phyloP scores from a whole-genome alignment of 2,113 vertebrate species.

The Struthio camelus region DNA sequence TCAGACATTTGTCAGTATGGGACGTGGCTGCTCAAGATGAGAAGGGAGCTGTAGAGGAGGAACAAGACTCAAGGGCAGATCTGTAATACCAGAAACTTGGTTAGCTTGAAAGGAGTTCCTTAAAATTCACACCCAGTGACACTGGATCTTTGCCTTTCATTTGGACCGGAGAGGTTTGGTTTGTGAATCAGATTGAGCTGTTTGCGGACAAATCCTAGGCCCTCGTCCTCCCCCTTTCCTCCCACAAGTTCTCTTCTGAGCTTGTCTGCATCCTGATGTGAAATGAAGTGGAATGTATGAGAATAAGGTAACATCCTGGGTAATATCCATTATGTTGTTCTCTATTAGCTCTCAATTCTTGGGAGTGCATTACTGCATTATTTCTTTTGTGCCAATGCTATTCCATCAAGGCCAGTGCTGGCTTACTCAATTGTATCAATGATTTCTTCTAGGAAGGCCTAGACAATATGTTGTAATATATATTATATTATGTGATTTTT shows the following conservation, averaged over 20 bases:
- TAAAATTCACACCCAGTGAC: neutral
- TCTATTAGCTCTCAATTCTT: slow-evolving; percentile 52
- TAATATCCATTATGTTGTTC: slow-evolving; percentile 48
- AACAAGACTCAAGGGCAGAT: neutral
- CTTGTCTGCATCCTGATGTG: slow-evolving; percentile 12
- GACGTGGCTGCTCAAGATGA: neutral
- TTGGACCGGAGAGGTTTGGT: neutral
- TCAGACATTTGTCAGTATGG: neutral
- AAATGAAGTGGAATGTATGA: slow-evolving; percentile 24
- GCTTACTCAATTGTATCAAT: slow-evolving; percentile 32
- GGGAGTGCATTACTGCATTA: slow-evolving; percentile 27
- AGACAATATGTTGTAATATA: slow-evolving; percentile 31
- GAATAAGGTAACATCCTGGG: slow-evolving; percentile 35
- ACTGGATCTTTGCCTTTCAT: neutral
- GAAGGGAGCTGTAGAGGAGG: neutral
- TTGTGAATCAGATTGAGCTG: neutral
- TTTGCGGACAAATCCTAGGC: neutral
- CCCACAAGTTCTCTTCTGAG: slow-evolving; percentile 9
- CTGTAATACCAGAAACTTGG: neutral
- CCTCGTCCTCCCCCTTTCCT: neutral
- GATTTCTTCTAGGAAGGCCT: neutral
- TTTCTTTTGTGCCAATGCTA: slow-evolving; percentile 35
- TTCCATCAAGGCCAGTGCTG: slow-evolving; percentile 39
- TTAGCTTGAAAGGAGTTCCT: neutral
- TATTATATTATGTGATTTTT: slow-evolving; percentile 14